Base-by-base conservation (phyloP, 1,140 invertebrate genomes). In the silkworm (Bombyx mori) region DNA sequence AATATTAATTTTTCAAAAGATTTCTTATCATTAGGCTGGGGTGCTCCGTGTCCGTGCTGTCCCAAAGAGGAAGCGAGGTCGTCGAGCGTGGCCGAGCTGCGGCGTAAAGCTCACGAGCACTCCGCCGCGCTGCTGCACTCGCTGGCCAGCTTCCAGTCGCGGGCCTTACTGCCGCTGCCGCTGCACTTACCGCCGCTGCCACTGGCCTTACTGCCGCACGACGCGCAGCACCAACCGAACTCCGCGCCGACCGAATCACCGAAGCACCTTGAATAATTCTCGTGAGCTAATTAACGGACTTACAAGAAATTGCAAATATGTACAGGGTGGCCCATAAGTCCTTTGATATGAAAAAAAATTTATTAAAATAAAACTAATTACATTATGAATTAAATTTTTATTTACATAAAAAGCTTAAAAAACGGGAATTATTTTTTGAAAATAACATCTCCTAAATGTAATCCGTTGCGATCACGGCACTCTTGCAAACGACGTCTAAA, bases 81-180 rank as follows among this genome's bases (percentile, higher is more conserved):
- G n/a, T 93, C 92, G 59, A 96, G 94, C 78, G 93, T 97, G 12
- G 95, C 95, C 1, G 95, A 97, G 71, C 86, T 97, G 7, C 89
- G 96, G 9, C 90, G 96, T 35, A 97, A 97, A 79, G 96, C 96
- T 0, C 95, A 97, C 77, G 96, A 97, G 75, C 96, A 97, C 79
- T 95, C 95, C 1, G 95, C 96, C 0, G 95, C 95, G 0, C 87
- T 96, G 8, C 81, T 95, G 53, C 93, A 94, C 71, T 93, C 91
- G 18, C 83, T 95, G 35, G 93, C 92, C 76, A 71, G 89, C 86
- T 75, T 90, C 89, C 68, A 90, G 79, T 71, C 88, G 57, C 57
- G 90, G 4, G 89, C 89, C 0, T 65, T 91, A 3, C 78, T 91
- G 54, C 92, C 92, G 3, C 89, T 91, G 4, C 82, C 90, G 0